A percentile compares a stretch with the other conserved stretches of the same genome.
Evolutionary conservation across 1,140 invertebrate genomes (phyloP).

Genomic region (Orchesella cincta): DNA sequence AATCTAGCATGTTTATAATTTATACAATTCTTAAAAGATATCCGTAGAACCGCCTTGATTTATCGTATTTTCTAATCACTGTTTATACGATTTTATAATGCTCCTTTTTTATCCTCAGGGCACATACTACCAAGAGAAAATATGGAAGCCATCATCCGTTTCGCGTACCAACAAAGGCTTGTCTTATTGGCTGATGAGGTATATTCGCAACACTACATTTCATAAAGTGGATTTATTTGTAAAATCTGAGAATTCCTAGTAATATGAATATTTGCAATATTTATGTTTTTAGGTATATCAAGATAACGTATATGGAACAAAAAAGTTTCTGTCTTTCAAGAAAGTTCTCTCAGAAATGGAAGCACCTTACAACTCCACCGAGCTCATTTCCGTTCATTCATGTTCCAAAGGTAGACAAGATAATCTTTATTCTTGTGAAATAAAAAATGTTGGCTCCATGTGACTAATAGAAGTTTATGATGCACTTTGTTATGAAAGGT

Average conservation of each 20-base stretch:
- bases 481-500: no score
- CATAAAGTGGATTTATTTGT: no score
- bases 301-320: slow-evolving; percentile 90
- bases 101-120: slow-evolving; percentile 54
- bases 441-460: no score
- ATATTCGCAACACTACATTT: not conserved
- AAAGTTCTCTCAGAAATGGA: slow-evolving; percentile 88
- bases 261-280: no score
- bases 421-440: not conserved
- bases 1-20: no score
- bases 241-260: no score
- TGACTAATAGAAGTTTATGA: no score
- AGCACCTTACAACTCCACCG: slow-evolving; percentile 75
- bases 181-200: slow-evolving; percentile 96
- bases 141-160: slow-evolving; percentile 88
- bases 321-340: slow-evolving; percentile 91
- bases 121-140: slow-evolving; percentile 85
- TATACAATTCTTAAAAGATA: no score
- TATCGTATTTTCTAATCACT: no score
- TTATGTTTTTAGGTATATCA: slow-evolving; percentile 76
- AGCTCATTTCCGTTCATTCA: slow-evolving; percentile 94
- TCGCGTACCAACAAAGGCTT: slow-evolving; percentile 82
- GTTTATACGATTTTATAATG: no score
- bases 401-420: slow-evolving; percentile 78
- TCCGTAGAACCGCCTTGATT: no score